Evolutionary conservation across 2,888 invertebrate species (phyloP).

Genomic region (Hipparchia sbordonii): DNA sequence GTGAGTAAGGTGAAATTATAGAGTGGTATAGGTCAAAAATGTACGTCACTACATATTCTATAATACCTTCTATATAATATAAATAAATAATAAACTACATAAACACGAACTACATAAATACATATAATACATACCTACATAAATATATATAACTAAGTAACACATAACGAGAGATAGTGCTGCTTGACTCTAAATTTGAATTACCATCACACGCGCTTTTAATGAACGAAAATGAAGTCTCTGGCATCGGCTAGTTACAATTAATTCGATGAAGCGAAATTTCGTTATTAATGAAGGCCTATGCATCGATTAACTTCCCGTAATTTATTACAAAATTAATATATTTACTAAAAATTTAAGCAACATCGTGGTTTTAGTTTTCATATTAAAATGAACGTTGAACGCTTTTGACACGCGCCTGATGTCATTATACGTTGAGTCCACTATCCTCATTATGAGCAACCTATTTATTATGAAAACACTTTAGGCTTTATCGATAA

Average conservation of each 20-base stretch:
- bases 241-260: not conserved
- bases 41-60: too few relatives aligned
- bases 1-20: too few relatives aligned
- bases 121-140: too few relatives aligned
- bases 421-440: not conserved
- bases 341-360: not conserved
- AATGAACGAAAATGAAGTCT: not conserved
- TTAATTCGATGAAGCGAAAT: not conserved
- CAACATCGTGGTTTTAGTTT: not conserved
- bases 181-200: too few relatives aligned
- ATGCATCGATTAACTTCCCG: not conserved
- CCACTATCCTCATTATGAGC: not conserved
- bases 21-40: too few relatives aligned
- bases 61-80: too few relatives aligned
- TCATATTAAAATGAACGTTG: not conserved
- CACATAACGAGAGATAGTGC: too few relatives aligned
- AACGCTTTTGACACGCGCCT: not conserved
- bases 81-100: too few relatives aligned
- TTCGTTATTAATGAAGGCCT: not conserved
- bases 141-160: too few relatives aligned
- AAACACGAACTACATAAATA: too few relatives aligned
- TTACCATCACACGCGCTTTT: too few relatives aligned
- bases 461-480: not conserved
- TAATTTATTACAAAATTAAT: slow-evolving; percentile 2
- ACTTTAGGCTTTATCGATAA: not conserved